Evolutionary conservation across 2,113 vertebrate genomes (phyloP), one percentile per base, ranked within the genome.

Genomic region (Toxostoma redivivum): DNA sequence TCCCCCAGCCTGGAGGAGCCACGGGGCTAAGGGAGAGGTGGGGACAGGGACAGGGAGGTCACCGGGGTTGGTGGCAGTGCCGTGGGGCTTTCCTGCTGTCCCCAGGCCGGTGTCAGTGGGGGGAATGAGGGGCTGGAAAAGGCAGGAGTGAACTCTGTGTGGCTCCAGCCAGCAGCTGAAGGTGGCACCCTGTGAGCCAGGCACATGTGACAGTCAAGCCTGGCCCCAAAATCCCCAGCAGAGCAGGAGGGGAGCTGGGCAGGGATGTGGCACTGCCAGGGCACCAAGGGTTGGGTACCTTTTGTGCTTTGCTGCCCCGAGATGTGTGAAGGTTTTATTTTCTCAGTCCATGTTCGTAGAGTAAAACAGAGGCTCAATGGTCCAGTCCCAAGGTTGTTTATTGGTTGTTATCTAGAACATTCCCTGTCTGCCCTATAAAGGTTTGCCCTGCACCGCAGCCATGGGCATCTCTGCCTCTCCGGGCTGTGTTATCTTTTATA

Each of bases 251-350:
- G n/a, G n/a, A n/a, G n/a, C n/a, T n/a, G n/a, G n/a, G n/a, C 17
- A 44, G 44, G 17, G 44, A 16, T 5, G 45, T 44, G 64, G 4
- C 11, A 16, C 38, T 51, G 53, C 37, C 38, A 33, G 47, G 53
- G 44, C 31, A 42, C 22, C 11, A 2, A 12, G 6, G 17, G 17
- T 2, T 0, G 2, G 56, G n/a, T n/a, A n/a, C n/a, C n/a, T n/a
- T n/a, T n/a, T n/a, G n/a, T n/a, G n/a, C n/a, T n/a, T n/a, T n/a
- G n/a, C n/a, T n/a, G n/a, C n/a, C n/a, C n/a, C n/a, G n/a, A n/a
- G n/a, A n/a, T n/a, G n/a, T n/a, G n/a, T n/a, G n/a, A n/a, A n/a
- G n/a, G n/a, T n/a, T n/a, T n/a, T n/a, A n/a, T n/a, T n/a, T n/a
- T n/a, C n/a, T n/a, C n/a, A n/a, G n/a, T n/a, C n/a, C n/a, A n/a